These are phyloP conservation scores for Halocaridina rubra DNA, from an alignment of 2,888 invertebrate species.

Conservation along the genomic window DNA sequence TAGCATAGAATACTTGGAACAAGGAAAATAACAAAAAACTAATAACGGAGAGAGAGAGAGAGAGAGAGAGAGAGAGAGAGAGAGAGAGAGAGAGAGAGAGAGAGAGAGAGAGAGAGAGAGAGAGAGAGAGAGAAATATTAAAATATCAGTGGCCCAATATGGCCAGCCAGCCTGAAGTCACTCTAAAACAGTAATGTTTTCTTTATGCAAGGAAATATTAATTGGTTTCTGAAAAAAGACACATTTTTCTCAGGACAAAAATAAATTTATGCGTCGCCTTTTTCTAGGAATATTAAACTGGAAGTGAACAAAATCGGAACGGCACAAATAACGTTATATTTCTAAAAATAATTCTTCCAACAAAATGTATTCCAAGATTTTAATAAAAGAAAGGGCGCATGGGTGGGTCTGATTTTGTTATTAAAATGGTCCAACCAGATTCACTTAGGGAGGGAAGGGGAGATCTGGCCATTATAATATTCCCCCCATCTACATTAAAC, in stretches of 20 bases:
- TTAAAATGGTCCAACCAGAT: background rate
- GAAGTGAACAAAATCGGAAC: background rate
- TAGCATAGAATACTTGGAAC: background rate
- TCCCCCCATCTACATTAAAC: too few species aligned
- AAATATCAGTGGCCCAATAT: background rate
- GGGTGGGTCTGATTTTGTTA: background rate
- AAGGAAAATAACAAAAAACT: background rate
- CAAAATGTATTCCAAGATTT: background rate
- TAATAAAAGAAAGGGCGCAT: background rate
- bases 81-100: slow-evolving; percentile 23
- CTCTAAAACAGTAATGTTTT: background rate
- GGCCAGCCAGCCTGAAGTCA: background rate
- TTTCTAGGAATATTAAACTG: background rate
- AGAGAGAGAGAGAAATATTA: background rate
- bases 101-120: background rate
- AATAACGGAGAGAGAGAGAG: slow-evolving; percentile 3
- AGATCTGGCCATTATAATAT: too few species aligned
- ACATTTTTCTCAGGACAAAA: background rate
- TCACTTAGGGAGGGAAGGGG: too few species aligned
- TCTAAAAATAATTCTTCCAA: background rate
- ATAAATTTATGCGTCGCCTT: background rate
- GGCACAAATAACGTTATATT: background rate
- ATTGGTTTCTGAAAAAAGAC: background rate
- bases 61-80: slow-evolving; percentile 3
- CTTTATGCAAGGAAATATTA: background rate